Conservation (phyloP, 2,797 vertebrate species). For the Mareca strepera region DNA sequence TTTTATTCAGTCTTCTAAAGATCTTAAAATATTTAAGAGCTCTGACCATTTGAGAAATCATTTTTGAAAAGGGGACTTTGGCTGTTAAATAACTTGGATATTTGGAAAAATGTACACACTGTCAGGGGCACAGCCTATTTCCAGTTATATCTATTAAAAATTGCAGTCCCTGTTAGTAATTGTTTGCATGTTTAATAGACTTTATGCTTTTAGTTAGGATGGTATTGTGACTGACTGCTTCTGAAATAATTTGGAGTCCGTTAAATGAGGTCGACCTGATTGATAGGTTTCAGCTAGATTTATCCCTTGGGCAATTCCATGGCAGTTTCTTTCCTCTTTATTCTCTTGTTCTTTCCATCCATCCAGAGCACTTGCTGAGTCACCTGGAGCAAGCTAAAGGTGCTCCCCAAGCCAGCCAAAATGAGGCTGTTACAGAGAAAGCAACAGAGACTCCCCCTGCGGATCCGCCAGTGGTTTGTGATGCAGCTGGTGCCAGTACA, state of each 20-base stretch:
- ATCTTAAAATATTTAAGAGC: not conserved
- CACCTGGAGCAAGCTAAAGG: slow-evolving; percentile 82
- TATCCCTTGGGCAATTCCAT: not conserved
- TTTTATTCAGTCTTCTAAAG: not conserved
- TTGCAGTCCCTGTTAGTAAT: not conserved
- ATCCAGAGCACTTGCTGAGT: slow-evolving; percentile 83
- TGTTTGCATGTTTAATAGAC: not conserved
- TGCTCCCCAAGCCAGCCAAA: slow-evolving; percentile 37
- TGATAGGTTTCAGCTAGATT: not conserved
- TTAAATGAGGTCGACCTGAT: not conserved
- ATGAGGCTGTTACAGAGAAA: slow-evolving; percentile 63
- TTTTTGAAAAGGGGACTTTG: not conserved
- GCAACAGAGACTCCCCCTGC: slow-evolving; percentile 46
- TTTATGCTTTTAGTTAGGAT: not conserved
- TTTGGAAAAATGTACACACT: not conserved
- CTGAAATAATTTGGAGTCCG: not conserved
- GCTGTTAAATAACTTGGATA: not conserved
- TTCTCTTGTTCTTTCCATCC: not conserved
- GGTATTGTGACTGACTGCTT: not conserved
- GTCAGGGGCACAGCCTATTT: not conserved
- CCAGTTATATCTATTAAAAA: not conserved
- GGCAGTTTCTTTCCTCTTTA: not conserved
- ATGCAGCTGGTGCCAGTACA: slow-evolving; percentile 21
- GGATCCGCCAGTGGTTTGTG: slow-evolving; percentile 10
- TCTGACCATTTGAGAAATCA: not conserved